Conservation (phyloP, 2,888 invertebrate species). For the Acanthoscelides obtectus region DNA sequence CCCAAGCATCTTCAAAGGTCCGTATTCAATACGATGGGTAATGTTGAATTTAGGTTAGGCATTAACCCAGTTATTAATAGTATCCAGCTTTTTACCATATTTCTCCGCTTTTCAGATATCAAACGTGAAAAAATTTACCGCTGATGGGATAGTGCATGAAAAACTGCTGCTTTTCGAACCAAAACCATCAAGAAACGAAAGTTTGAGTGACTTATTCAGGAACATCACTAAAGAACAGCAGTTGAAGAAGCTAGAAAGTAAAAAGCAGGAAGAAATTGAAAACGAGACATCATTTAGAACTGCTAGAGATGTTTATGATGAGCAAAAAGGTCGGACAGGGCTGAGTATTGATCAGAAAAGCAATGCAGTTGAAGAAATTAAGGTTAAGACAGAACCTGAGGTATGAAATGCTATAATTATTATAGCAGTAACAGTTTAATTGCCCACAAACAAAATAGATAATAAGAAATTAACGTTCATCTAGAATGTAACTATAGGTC, state of each 20-base stretch:
- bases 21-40: background rate
- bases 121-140: conserved; percentile 55
- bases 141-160: conserved; percentile 50
- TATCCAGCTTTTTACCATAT: conserved; percentile 21
- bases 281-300: conserved; percentile 20
- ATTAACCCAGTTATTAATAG: conserved; percentile 33
- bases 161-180: conserved; percentile 54
- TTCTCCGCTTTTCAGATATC: conserved; percentile 53
- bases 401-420: too few species aligned
- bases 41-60: conserved; percentile 4
- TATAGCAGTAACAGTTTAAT: too few species aligned
- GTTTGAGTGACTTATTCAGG: conserved; percentile 51
- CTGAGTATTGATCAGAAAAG: too few species aligned
- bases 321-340: conserved; percentile 5
- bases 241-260: conserved; percentile 15
- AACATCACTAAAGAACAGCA: conserved; percentile 42
- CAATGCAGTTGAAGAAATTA: too few species aligned
- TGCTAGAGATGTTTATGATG: conserved; percentile 23
- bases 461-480: too few species aligned
- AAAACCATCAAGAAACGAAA: conserved; percentile 47
- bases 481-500: too few species aligned
- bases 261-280: conserved; percentile 5
- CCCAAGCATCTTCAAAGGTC: background rate
- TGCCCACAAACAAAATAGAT: too few species aligned
- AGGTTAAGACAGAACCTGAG: background rate